phyloP scores from a whole-genome alignment of 2,888 invertebrate species.

The Phrixothrix hirtus region DNA sequence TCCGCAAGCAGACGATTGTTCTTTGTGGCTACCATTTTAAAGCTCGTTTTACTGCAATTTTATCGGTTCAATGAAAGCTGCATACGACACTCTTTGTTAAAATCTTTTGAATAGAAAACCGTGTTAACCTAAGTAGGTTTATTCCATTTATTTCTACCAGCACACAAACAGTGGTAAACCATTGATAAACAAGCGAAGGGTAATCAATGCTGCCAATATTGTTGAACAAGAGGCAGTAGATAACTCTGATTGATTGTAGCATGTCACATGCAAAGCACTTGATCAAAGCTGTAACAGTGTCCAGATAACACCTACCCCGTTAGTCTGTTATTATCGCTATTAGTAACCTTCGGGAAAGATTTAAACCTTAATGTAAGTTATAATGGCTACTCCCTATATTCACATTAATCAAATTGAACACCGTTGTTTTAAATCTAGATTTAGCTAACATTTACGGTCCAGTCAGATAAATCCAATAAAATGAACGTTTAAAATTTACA shows the following conservation, averaged over 20 bases:
- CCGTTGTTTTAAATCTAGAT: no score
- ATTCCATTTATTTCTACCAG: not conserved
- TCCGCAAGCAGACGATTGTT: constrained; percentile 25
- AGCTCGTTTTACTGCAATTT: constrained; percentile 28
- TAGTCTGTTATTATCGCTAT: constrained; percentile 12
- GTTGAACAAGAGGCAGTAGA: constrained; percentile 23
- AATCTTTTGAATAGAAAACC: no score
- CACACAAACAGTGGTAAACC: constrained; percentile 20
- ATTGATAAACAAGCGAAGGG: constrained; percentile 22
- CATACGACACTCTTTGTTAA: no score
- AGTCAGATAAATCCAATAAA: not conserved
- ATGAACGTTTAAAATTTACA: not conserved
- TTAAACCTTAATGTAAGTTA: no score
- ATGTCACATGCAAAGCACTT: constrained; percentile 24
- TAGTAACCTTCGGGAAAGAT: no score
- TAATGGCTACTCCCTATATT: no score
- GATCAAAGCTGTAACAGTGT: constrained; percentile 20
- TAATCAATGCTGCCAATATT: constrained; percentile 24
- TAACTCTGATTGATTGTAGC: constrained; percentile 27
- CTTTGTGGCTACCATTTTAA: constrained; percentile 22
- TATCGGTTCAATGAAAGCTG: constrained; percentile 25
- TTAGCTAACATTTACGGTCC: not conserved
- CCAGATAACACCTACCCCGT: constrained; percentile 25
- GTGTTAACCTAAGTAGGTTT: no score
- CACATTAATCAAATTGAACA: no score